Conservation (phyloP, 2,888 invertebrate species). For the Ophioninae sp. region DNA sequence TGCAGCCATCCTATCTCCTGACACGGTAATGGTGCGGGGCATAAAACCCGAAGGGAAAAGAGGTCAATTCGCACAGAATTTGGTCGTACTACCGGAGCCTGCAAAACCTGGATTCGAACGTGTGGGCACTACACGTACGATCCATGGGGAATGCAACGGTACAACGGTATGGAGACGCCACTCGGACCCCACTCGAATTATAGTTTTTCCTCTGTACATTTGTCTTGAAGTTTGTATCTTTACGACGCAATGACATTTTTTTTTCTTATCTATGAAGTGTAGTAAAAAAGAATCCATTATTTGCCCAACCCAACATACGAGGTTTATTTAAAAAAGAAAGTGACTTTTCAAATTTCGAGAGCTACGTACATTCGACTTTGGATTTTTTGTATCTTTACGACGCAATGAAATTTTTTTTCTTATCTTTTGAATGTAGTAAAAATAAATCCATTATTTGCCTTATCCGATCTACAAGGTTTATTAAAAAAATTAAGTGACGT, state of each 20-base stretch:
- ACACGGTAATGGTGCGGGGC: conserved; percentile 44
- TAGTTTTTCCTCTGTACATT: neutral
- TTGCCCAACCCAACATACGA: no score
- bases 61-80: conserved; percentile 32
- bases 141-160: conserved; percentile 27
- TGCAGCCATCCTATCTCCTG: conserved; percentile 39
- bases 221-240: neutral
- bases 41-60: conserved; percentile 46
- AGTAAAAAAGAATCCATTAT: no score
- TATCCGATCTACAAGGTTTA: no score
- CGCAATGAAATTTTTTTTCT: no score
- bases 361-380: no score
- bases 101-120: conserved; percentile 2
- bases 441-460: no score
- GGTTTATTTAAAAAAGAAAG: no score
- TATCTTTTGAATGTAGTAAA: no score
- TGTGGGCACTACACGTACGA: neutral
- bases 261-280: no score
- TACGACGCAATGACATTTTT: no score
- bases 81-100: conserved; percentile 17
- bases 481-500: no score
- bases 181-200: conserved; percentile 1
- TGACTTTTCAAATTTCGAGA: no score
- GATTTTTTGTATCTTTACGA: neutral
- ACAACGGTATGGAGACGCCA: conserved; percentile 5